Evolutionary conservation across 2,113 vertebrate genomes (phyloP).

Genomic region (Aleadryas rufinucha): DNA sequence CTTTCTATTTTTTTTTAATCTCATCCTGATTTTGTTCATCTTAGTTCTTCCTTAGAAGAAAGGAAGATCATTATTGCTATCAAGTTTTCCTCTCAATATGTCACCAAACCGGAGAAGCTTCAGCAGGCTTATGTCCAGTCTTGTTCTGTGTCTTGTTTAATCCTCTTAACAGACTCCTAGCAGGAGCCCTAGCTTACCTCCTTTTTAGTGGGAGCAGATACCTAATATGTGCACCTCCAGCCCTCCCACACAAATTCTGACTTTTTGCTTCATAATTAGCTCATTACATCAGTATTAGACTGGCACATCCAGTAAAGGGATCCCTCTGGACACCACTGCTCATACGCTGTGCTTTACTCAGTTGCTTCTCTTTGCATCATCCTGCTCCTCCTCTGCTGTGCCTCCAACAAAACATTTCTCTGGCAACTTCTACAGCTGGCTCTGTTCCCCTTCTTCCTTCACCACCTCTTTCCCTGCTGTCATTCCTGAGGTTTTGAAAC

Average conservation of each 20-base stretch:
- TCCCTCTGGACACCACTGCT: not conserved
- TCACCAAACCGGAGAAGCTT: not conserved
- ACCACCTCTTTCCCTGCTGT: conserved; percentile 27
- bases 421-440: not conserved
- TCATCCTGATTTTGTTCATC: not conserved
- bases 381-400: conserved; percentile 1
- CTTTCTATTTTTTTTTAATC: not conserved
- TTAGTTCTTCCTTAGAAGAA: not conserved
- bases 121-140: not conserved
- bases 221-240: not conserved
- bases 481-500: conserved; percentile 52
- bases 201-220: not conserved
- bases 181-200: not conserved
- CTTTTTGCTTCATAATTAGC: not conserved
- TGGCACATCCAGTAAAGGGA: not conserved
- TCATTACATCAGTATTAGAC: not conserved
- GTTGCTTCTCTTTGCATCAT: not conserved
- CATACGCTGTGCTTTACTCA: not conserved
- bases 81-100: not conserved
- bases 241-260: not conserved
- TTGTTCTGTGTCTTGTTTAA: not conserved
- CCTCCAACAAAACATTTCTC: conserved; percentile 11
- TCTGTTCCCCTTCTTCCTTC: conserved; percentile 4
- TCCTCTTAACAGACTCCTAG: not conserved
- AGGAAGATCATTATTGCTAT: not conserved